These are phyloP conservation scores for Nephrotoma guestfalica DNA, from an alignment of 2,888 invertebrate species.

Conservation along the genomic window DNA sequence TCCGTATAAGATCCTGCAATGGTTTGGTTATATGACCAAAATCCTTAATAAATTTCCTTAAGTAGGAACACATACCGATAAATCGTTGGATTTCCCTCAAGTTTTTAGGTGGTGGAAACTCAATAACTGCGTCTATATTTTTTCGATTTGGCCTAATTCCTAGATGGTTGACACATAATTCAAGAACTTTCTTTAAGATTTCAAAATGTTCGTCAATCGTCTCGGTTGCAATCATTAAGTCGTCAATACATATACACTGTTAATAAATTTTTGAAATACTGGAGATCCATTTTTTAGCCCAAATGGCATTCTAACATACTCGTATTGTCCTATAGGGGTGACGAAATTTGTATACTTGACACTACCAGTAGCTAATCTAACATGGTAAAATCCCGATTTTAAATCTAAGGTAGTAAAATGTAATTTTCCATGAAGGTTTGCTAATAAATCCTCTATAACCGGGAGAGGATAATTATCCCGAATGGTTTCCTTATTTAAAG, in stretches of 20 bases:
- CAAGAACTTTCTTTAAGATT: conserved; percentile 10
- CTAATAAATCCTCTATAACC: conserved; percentile 14
- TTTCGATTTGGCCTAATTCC: conserved; percentile 7
- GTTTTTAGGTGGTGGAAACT: background rate
- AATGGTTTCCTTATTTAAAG: conserved; percentile 11
- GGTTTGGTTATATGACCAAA: conserved; percentile 16
- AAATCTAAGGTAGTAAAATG: conserved; percentile 15
- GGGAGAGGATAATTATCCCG: conserved; percentile 14
- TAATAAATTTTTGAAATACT: conserved; percentile 14
- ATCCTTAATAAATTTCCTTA: conserved; percentile 6
- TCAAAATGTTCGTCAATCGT: conserved; percentile 12
- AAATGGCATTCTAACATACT: conserved; percentile 17
- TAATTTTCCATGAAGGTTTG: conserved; percentile 10
- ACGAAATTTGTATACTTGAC: conserved; percentile 15
- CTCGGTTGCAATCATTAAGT: conserved; percentile 14
- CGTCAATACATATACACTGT: conserved; percentile 16
- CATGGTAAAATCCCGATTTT: conserved; percentile 15
- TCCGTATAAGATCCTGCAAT: conserved; percentile 9
- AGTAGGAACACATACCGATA: background rate
- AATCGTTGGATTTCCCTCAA: too few relatives aligned
- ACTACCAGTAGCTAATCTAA: conserved; percentile 12
- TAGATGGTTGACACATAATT: background rate
- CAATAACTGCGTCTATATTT: conserved; percentile 1
- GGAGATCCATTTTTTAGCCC: conserved; percentile 16
- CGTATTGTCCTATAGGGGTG: conserved; percentile 16